phyloP scores from a whole-genome alignment of 2,113 vertebrate genomes.

The Electrona antarctica region DNA sequence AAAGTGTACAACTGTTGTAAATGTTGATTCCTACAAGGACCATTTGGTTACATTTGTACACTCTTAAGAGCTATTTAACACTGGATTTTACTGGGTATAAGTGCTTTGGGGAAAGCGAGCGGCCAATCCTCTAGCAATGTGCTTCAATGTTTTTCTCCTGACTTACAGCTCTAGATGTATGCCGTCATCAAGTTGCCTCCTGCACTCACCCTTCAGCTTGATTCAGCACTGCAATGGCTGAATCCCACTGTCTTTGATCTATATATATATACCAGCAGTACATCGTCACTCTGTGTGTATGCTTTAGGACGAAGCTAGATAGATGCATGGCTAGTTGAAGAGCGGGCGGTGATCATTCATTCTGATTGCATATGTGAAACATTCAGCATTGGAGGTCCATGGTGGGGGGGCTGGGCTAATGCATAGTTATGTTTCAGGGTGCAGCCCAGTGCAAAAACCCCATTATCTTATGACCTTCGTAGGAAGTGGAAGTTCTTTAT shows the following conservation, averaged over 20 bases:
- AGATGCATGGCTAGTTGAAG: conserved; percentile 44
- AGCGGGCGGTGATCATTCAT: conserved; percentile 56
- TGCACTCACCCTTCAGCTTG: conserved; percentile 6
- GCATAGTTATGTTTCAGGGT: conserved; percentile 36
- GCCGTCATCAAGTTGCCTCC: conserved; percentile 64
- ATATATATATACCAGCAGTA: conserved; percentile 3
- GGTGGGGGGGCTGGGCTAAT: conserved; percentile 43
- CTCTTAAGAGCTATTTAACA: too few species aligned
- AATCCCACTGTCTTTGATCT: conserved; percentile 4
- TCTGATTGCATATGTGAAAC: conserved; percentile 57
- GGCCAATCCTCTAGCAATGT: conserved; percentile 41
- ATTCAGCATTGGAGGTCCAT: conserved; percentile 36
- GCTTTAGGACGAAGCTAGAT: conserved; percentile 37
- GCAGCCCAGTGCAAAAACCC: conserved; percentile 46
- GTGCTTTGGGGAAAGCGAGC: conserved; percentile 44
- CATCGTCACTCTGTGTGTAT: conserved; percentile 39
- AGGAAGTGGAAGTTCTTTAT: conserved; percentile 52
- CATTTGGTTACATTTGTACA: too few species aligned
- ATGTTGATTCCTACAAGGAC: too few species aligned
- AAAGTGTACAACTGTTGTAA: too few species aligned
- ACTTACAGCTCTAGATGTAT: conserved; percentile 65
- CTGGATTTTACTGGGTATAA: not conserved
- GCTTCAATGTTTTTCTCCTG: conserved; percentile 48
- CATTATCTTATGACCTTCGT: conserved; percentile 67
- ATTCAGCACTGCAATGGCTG: conserved; percentile 17